Percentiles rank a stretch among this genome's conserved stretches.
phyloP scores from a whole-genome alignment of 2,888 invertebrate genomes.

The Chloromyia formosa region DNA sequence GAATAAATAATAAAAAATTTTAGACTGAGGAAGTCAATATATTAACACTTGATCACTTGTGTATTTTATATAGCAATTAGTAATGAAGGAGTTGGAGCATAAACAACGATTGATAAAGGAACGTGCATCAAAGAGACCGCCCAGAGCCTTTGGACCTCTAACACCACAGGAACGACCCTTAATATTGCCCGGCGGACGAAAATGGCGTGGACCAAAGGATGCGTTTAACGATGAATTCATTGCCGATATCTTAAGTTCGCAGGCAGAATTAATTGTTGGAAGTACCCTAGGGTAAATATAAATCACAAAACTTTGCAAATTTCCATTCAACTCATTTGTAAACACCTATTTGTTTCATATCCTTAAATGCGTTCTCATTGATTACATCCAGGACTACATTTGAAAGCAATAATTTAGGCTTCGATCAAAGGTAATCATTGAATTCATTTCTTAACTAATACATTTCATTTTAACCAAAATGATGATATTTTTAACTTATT shows the following conservation, averaged over 20 bases:
- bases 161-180: slow-evolving; percentile 76
- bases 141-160: slow-evolving; percentile 68
- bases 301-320: slow-evolving; percentile 23
- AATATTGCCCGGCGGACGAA: slow-evolving; percentile 79
- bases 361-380: slow-evolving; percentile 35
- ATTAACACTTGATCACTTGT: too few relatives aligned
- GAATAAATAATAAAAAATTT: too few relatives aligned
- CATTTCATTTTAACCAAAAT: not conserved
- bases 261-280: slow-evolving; percentile 86
- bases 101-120: slow-evolving; percentile 65
- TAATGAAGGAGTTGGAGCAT: slow-evolving; percentile 60
- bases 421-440: slow-evolving; percentile 61
- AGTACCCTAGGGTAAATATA: slow-evolving; percentile 81
- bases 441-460: not conserved
- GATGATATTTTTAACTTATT: too few relatives aligned
- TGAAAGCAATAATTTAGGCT: slow-evolving; percentile 62
- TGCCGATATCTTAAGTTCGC: slow-evolving; percentile 83
- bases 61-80: slow-evolving; percentile 43
- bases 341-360: not conserved
- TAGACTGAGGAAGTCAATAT: too few relatives aligned
- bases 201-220: slow-evolving; percentile 84
- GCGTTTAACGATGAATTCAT: slow-evolving; percentile 91
- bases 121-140: slow-evolving; percentile 65
- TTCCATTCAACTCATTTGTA: slow-evolving; percentile 11
- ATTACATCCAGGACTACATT: slow-evolving; percentile 58